A percentile compares a stretch with the other conserved stretches of the same genome.
phyloP scores from a whole-genome alignment of 2,888 invertebrate species.

The Teleogryllus oceanicus region DNA sequence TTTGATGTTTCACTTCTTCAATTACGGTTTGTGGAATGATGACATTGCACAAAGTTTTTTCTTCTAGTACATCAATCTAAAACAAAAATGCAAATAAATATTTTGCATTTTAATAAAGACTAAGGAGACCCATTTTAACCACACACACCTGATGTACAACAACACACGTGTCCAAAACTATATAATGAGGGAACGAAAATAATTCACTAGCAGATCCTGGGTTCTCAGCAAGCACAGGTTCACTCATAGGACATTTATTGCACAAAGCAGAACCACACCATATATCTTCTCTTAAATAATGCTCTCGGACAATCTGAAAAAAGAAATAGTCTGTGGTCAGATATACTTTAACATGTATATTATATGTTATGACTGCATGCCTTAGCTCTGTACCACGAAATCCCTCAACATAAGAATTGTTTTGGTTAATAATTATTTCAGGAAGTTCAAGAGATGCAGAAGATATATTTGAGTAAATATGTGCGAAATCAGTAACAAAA shows the following conservation, averaged over 20 bases:
- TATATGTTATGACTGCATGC: no score
- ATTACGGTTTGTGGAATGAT: constrained; percentile 87
- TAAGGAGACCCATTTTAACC: background rate
- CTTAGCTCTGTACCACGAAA: no score
- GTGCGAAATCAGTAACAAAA: background rate
- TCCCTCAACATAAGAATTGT: no score
- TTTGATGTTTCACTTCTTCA: constrained; percentile 87
- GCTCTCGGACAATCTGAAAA: constrained; percentile 77
- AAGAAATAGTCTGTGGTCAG: background rate
- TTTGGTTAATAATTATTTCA: no score
- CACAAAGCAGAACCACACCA: constrained; percentile 83
- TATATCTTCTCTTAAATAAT: constrained; percentile 92
- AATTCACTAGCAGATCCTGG: constrained; percentile 58
- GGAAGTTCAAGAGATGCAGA: no score
- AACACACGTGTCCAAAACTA: constrained; percentile 90
- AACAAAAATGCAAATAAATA: constrained; percentile 41
- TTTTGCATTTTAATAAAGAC: constrained; percentile 24
- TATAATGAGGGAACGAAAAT: constrained; percentile 67
- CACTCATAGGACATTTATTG: constrained; percentile 63
- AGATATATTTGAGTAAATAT: constrained; percentile 24
- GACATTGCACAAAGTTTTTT: constrained; percentile 75
- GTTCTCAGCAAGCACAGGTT: constrained; percentile 55
- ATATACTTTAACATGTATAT: no score
- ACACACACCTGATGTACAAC: constrained; percentile 75
- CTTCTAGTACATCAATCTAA: constrained; percentile 86